Evolutionary conservation across 2,888 invertebrate genomes (phyloP).

Genomic region (Aleiodes testaceus): DNA sequence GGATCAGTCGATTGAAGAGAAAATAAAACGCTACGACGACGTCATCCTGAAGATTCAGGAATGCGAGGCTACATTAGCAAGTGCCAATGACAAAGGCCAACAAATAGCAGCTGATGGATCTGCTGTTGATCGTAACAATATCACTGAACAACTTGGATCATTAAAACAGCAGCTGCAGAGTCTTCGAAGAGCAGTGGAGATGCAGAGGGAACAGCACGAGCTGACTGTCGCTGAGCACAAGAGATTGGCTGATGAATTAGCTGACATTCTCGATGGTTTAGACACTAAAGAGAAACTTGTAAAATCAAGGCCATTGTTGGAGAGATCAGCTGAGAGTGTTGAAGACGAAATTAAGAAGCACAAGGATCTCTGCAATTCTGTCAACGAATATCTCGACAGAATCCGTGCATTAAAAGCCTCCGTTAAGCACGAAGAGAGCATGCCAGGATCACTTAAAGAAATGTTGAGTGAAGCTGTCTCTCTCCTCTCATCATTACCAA

Average conservation of each 20-base stretch:
- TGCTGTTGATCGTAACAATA: conserved; percentile 88
- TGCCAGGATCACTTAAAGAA: conserved; percentile 87
- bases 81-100: conserved; percentile 93
- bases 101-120: conserved; percentile 94
- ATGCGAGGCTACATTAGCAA: conserved; percentile 89
- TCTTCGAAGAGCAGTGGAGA: conserved; percentile 87
- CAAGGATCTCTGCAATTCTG: conserved; percentile 79
- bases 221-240: conserved; percentile 90
- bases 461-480: conserved; percentile 90
- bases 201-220: conserved; percentile 90
- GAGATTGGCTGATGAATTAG: conserved; percentile 87
- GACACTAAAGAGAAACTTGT: conserved; percentile 87
- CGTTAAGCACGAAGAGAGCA: conserved; percentile 83
- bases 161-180: conserved; percentile 88
- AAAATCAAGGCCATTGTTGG: conserved; percentile 87
- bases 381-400: conserved; percentile 81
- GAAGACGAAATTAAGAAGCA: conserved; percentile 88
- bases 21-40: conserved; percentile 90
- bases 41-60: conserved; percentile 91
- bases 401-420: conserved; percentile 82
- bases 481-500: conserved; percentile 83
- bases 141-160: conserved; percentile 90
- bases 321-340: conserved; percentile 85
- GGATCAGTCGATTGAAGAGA: conserved; percentile 87
- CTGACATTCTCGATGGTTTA: conserved; percentile 87